Evolutionary conservation across 2,113 vertebrate species (phyloP).

Genomic region (Cynopterus brachyotis): DNA sequence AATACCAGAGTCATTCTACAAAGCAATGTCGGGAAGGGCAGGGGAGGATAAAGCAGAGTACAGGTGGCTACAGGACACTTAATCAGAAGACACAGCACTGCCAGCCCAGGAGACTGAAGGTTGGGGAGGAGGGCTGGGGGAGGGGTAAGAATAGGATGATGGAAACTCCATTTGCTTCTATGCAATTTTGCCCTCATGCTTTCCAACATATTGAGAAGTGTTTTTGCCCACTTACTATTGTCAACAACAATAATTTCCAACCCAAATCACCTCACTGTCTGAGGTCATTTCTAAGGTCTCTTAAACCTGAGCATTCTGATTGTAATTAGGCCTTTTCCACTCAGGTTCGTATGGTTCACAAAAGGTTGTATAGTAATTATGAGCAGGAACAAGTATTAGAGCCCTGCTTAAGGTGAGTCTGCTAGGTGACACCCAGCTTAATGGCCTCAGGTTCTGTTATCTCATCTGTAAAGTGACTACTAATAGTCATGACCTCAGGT

Average conservation of each 20-base stretch:
- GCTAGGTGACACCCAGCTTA: background rate
- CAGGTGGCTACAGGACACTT: background rate
- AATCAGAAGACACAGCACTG: background rate
- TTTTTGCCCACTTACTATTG: background rate
- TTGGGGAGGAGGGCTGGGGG: too few relatives aligned
- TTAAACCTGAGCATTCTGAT: background rate
- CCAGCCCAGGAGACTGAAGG: background rate
- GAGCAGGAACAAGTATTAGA: background rate
- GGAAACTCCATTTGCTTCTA: background rate
- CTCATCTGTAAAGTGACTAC: background rate
- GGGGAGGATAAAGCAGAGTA: background rate
- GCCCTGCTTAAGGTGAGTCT: background rate
- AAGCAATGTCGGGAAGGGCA: background rate
- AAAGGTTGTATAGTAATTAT: background rate
- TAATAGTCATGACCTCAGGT: background rate
- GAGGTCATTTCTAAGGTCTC: background rate
- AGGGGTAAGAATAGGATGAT: background rate
- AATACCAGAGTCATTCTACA: background rate
- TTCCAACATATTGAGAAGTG: background rate
- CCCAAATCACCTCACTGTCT: background rate
- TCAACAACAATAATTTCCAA: background rate
- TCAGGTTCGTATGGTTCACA: background rate
- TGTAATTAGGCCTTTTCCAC: background rate
- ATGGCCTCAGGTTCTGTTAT: background rate
- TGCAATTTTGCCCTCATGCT: background rate